Evolutionary conservation across 1,140 invertebrate genomes (phyloP).

Genomic region (Chlorops oryzae): DNA sequence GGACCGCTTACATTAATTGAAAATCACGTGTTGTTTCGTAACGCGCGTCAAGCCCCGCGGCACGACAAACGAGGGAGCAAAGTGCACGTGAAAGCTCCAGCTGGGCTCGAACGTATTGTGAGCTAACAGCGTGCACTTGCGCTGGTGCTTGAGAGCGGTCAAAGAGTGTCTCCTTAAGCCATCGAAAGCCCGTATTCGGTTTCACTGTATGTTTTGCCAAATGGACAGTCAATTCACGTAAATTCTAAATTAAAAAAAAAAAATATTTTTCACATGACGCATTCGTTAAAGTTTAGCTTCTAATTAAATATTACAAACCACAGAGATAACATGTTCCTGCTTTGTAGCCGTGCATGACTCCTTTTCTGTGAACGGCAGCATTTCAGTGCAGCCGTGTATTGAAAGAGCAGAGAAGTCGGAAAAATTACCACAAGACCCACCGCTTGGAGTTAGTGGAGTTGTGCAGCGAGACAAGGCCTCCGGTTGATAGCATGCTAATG

Average conservation of each 20-base stretch:
- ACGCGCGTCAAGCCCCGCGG: constrained; percentile 58
- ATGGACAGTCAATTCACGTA: constrained; percentile 75
- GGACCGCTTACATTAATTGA: constrained; percentile 65
- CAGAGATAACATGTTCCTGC: constrained; percentile 79
- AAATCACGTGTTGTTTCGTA: constrained; percentile 69
- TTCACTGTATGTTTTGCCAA: constrained; percentile 61
- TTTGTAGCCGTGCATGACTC: constrained; percentile 80
- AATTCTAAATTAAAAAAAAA: constrained; percentile 52
- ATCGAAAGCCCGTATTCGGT: constrained; percentile 45
- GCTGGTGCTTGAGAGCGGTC: constrained; percentile 56
- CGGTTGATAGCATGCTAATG: constrained; percentile 74
- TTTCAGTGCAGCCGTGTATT: constrained; percentile 48
- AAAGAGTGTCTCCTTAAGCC: constrained; percentile 47
- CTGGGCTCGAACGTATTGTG: constrained; percentile 71
- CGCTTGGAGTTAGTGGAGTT: constrained; percentile 71
- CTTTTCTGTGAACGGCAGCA: constrained; percentile 72
- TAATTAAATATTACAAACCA: constrained; percentile 51
- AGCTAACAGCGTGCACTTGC: constrained; percentile 73
- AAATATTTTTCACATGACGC: too few species aligned
- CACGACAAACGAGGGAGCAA: constrained; percentile 66
- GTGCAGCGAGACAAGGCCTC: constrained; percentile 76
- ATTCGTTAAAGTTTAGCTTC: not conserved
- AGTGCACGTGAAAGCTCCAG: constrained; percentile 68
- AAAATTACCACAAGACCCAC: constrained; percentile 49
- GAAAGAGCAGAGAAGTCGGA: constrained; percentile 51